Evolutionary conservation across 2,888 invertebrate genomes (phyloP).

Genomic region (Latrodectus elegans): DNA sequence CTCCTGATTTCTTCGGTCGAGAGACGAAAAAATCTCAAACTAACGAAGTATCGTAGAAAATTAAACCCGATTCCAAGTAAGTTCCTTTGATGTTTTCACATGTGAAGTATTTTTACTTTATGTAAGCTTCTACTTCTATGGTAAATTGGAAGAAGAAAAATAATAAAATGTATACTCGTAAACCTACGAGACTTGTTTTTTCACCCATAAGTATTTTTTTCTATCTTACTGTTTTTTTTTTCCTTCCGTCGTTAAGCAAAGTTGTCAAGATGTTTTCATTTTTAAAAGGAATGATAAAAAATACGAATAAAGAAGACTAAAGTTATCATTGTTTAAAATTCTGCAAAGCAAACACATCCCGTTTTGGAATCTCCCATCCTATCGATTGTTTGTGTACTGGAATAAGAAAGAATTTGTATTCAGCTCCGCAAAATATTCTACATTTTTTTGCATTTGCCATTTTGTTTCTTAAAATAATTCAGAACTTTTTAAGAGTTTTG

Average conservation of each 20-base stretch:
- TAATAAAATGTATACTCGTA: conserved; percentile 13
- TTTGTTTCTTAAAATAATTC: too few species aligned
- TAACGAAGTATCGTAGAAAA: conserved; percentile 38
- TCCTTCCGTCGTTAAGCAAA: background rate
- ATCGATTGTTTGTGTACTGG: too few species aligned
- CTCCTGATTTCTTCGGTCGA: conserved; percentile 4
- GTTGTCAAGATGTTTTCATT: background rate
- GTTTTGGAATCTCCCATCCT: too few species aligned
- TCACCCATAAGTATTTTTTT: background rate
- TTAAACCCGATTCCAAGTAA: conserved; percentile 25
- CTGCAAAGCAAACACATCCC: background rate
- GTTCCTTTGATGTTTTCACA: conserved; percentile 25
- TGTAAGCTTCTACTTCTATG: conserved; percentile 6
- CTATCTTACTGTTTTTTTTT: background rate
- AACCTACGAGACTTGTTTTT: conserved; percentile 8
- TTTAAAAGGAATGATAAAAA: background rate
- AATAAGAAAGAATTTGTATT: too few species aligned
- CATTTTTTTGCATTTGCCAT: too few species aligned
- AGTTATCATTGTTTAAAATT: conserved; percentile 23
- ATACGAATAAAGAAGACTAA: background rate
- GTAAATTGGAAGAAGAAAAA: conserved; percentile 20
- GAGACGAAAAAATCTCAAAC: conserved; percentile 17
- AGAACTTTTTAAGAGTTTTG: too few species aligned
- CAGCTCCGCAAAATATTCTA: too few species aligned
- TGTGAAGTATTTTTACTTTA: conserved; percentile 14